Evolutionary conservation across 2,888 invertebrate genomes (phyloP).

Genomic region (Panopea generosa): DNA sequence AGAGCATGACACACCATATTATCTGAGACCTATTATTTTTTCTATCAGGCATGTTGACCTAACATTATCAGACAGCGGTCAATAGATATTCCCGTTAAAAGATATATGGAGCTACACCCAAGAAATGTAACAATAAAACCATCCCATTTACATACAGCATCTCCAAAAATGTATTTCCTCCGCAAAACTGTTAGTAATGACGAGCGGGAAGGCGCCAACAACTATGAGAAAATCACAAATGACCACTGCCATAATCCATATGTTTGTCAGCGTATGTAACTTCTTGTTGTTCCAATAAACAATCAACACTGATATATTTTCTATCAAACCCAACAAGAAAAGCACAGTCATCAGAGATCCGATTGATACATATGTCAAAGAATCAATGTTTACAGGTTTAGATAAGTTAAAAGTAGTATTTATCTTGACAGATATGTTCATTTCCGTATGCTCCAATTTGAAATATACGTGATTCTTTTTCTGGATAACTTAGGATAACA

Average conservation of each 20-base stretch:
- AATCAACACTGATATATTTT: constrained; percentile 27
- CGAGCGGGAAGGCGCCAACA: constrained; percentile 41
- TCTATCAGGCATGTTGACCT: neutral
- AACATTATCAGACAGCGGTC: constrained; percentile 42
- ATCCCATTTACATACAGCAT: constrained; percentile 40
- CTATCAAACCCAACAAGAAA: constrained; percentile 27
- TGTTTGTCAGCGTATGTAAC: constrained; percentile 39
- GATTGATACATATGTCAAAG: no score
- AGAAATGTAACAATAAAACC: constrained; percentile 46
- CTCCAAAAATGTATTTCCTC: constrained; percentile 33
- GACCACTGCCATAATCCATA: constrained; percentile 44
- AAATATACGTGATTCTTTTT: no score
- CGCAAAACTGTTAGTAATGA: constrained; percentile 42
- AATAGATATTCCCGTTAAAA: constrained; percentile 37
- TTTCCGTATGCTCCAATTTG: no score
- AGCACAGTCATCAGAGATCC: constrained; percentile 28
- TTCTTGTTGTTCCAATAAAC: constrained; percentile 18
- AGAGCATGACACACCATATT: neutral
- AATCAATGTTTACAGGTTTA: no score
- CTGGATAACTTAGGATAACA: no score
- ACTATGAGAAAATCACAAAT: constrained; percentile 46
- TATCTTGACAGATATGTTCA: no score
- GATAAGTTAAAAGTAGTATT: no score
- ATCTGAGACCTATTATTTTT: constrained; percentile 4
- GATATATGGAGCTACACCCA: constrained; percentile 37